A percentile compares a stretch with the other conserved stretches of the same genome.
phyloP scores from a whole-genome alignment of 23 tunicate species.

The Ciona savignyi region DNA sequence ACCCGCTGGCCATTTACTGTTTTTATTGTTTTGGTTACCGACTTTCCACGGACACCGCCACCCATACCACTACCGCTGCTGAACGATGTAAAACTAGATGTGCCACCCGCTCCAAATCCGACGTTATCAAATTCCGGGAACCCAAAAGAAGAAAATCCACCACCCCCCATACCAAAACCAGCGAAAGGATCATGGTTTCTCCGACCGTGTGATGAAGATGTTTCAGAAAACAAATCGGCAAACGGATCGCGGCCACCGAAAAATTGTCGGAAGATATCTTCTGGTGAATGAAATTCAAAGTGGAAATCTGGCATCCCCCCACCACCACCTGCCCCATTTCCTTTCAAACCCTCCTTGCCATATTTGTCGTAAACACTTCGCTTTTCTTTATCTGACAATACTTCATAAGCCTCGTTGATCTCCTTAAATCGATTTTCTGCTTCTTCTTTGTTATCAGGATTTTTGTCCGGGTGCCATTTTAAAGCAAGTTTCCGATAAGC shows the following conservation, averaged over 20 bases:
- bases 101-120: slow-evolving; percentile 22
- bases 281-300: slow-evolving; percentile 82
- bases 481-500: slow-evolving; percentile 92
- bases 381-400: slow-evolving; percentile 76
- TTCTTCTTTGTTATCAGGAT: slow-evolving; percentile 84
- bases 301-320: slow-evolving; percentile 36
- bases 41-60: slow-evolving; percentile 15
- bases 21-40: slow-evolving; percentile 53
- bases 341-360: slow-evolving; percentile 80
- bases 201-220: not conserved
- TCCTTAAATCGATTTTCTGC: slow-evolving; percentile 90
- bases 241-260: slow-evolving; percentile 81
- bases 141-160: slow-evolving; percentile 9
- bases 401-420: slow-evolving; percentile 94
- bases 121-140: slow-evolving; percentile 10
- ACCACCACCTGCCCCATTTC: slow-evolving; percentile 31
- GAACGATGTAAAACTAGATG: slow-evolving; percentile 30
- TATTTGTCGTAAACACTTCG: slow-evolving; percentile 68
- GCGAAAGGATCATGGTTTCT: not conserved
- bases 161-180: not conserved
- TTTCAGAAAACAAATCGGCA: slow-evolving; percentile 25
- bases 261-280: slow-evolving; percentile 86
- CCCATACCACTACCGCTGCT: slow-evolving; percentile 32
- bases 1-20: slow-evolving; percentile 65
- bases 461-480: slow-evolving; percentile 99